phyloP scores from a whole-genome alignment of 2,888 invertebrate species.

The Orthosia gothica region DNA sequence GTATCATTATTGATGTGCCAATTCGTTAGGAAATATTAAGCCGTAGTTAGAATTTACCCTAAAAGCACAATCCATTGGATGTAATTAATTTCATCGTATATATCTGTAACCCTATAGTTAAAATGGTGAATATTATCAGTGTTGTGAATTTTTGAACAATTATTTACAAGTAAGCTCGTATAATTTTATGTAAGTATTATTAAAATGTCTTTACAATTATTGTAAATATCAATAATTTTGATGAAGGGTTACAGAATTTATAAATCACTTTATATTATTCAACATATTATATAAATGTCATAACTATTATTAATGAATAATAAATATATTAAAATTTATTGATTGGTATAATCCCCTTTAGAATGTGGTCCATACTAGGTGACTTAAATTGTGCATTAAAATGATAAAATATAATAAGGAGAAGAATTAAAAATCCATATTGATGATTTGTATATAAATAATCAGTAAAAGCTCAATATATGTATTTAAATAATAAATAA shows the following conservation, averaged over 20 bases:
- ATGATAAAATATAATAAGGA: conserved; percentile 82
- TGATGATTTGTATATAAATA: conserved; percentile 84
- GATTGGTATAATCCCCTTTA: conserved; percentile 80
- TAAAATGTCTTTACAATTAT: conserved; percentile 64
- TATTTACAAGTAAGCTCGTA: conserved; percentile 63
- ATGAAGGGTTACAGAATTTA: conserved; percentile 71
- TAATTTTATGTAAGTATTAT: conserved; percentile 63
- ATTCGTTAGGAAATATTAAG: conserved; percentile 70
- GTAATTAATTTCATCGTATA: conserved; percentile 67
- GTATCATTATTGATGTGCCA: conserved; percentile 79
- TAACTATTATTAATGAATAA: conserved; percentile 61
- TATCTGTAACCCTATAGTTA: conserved; percentile 73
- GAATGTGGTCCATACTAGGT: conserved; percentile 91
- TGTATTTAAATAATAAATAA: conserved; percentile 84
- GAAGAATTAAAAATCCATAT: conserved; percentile 77
- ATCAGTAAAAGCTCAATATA: conserved; percentile 89
- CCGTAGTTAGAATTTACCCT: conserved; percentile 72
- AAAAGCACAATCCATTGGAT: conserved; percentile 72
- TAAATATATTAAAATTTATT: conserved; percentile 44
- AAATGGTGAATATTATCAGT: conserved; percentile 77
- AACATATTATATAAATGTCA: conserved; percentile 54
- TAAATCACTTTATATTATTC: conserved; percentile 65
- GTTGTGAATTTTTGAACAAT: conserved; percentile 80
- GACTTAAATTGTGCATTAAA: conserved; percentile 91
- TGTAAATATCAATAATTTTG: conserved; percentile 70